Evolutionary conservation across 2,797 vertebrate species (phyloP).

Genomic region (Steatocranus sp.): DNA sequence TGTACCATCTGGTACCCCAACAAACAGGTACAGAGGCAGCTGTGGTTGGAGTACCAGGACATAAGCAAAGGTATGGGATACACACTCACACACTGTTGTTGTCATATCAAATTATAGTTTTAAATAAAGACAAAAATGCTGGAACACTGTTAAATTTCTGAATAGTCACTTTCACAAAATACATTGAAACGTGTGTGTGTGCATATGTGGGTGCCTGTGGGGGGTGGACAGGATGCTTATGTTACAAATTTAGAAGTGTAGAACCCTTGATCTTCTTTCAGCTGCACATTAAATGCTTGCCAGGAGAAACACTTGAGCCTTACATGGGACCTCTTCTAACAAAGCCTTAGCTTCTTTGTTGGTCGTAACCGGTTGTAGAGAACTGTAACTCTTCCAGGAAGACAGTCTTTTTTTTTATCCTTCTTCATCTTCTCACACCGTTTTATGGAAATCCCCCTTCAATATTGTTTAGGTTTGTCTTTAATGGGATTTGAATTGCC

Average conservation of each 20-base stretch:
- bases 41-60: slow-evolving; percentile 98
- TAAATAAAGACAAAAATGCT: not conserved
- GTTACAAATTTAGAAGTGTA: not conserved
- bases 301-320: not conserved
- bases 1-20: slow-evolving; percentile 99
- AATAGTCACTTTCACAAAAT: not conserved
- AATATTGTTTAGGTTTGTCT: not conserved
- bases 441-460: not conserved
- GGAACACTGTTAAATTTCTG: not conserved
- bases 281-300: not conserved
- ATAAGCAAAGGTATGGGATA: slow-evolving; percentile 92
- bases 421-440: not conserved
- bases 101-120: not conserved
- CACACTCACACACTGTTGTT: not conserved
- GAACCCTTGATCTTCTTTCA: not conserved
- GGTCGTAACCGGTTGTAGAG: not conserved
- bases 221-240: not conserved
- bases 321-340: not conserved
- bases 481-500: not conserved
- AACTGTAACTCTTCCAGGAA: not conserved
- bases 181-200: not conserved
- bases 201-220: not conserved
- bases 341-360: not conserved
- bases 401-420: not conserved
- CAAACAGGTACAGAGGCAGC: slow-evolving; percentile 93